Base-by-base conservation (phyloP, 2,797 vertebrate genomes). In the Clarias fuscus region DNA sequence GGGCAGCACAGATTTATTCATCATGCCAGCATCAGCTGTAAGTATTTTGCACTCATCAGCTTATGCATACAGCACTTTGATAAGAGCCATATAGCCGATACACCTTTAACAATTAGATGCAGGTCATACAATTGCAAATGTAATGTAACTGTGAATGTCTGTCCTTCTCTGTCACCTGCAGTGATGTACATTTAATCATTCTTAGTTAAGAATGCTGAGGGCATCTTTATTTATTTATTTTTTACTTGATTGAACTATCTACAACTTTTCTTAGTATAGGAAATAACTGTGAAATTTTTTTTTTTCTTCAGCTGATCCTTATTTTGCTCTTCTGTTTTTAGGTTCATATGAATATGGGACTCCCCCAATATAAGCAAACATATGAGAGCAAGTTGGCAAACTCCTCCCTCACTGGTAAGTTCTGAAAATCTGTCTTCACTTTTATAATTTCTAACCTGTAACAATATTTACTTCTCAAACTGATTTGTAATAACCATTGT, bases 1-100 rank as follows among this genome's bases (percentile, higher is more conserved):
- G 85, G 93, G 85, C 86, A 92, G 93, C 81, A 96, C 95, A 95
- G 95, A 96, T 85, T 88, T 89, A 73, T 87, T 95, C 88, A 95
- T 92, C 67, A 93, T 92, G 79, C 91, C 91, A 88, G 92, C 92
- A 64, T 91, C 92, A 76, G 93, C 94, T 94, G 96, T 97, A 94
- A 96, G 93, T 91, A 68, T 86, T 86, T 83, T 67, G 7, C 56
- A 84, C 53, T 86, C 40, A 48, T 75, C 67, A 88, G 86, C n/a
- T 84, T 83, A 82, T 2, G 59, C 72, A 88, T 83, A 86, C 67
- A 87, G 68, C 30, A 17, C 53, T 75, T 70, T 61, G 37, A 87
- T 84, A 78, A 37, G 14, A 68, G 11, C 53, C 48, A 27, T 72
- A 53, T 72, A 53, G 3, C 76, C n/a, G 2, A 68, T 3, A 81